phyloP scores from a whole-genome alignment of 2,888 invertebrate species.

The Sinelater perroti region DNA sequence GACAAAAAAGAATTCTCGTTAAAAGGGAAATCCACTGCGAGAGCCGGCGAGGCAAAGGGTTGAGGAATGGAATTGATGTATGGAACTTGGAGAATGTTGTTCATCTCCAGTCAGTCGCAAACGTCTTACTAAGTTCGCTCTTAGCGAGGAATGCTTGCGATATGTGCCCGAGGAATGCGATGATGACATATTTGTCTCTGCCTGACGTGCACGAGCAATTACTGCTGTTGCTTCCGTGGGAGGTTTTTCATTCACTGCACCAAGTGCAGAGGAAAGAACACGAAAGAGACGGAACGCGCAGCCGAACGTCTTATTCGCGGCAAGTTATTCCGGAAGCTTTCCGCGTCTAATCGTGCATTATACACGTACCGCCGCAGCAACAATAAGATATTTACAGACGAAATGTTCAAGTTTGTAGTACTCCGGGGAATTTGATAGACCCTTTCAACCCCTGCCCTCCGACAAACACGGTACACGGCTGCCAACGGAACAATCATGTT shows the following conservation, averaged over 20 bases:
- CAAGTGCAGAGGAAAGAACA: background rate
- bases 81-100: slow-evolving; percentile 59
- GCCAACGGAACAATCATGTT: slow-evolving; percentile 45
- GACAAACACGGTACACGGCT: slow-evolving; percentile 43
- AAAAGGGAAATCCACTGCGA: too few relatives aligned
- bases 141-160: slow-evolving; percentile 54
- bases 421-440: slow-evolving; percentile 43
- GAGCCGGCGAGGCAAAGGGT: slow-evolving; percentile 55
- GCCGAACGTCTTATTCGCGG: background rate
- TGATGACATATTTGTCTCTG: slow-evolving; percentile 59
- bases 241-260: too few relatives aligned
- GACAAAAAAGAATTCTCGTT: too few relatives aligned
- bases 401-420: slow-evolving; percentile 42
- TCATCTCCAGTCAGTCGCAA: slow-evolving; percentile 57
- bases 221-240: slow-evolving; percentile 23
- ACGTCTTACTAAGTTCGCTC: slow-evolving; percentile 57
- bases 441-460: slow-evolving; percentile 43
- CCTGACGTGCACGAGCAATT: slow-evolving; percentile 47
- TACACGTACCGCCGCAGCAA: slow-evolving; percentile 28
- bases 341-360: slow-evolving; percentile 11
- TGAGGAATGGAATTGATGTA: slow-evolving; percentile 57
- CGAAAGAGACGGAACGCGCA: background rate
- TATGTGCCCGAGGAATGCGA: slow-evolving; percentile 56
- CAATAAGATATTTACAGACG: slow-evolving; percentile 42
- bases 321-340: slow-evolving; percentile 14